Evolutionary conservation across 2,888 invertebrate genomes (phyloP).

Genomic region (Adineta ricciae): DNA sequence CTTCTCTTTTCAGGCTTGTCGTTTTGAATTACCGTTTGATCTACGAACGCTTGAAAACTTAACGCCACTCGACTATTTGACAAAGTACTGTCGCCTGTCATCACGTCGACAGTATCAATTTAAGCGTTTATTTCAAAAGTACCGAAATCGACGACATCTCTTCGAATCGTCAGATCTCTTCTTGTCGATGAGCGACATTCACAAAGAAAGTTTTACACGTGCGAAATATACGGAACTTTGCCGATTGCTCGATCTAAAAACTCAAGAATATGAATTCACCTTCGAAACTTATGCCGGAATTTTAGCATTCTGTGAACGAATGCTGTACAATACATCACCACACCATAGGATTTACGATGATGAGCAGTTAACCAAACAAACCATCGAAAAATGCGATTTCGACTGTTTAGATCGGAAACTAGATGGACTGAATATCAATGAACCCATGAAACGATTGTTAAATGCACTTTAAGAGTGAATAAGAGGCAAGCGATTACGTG

Average conservation of each 20-base stretch:
- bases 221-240: not conserved
- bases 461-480: not conserved
- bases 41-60: not conserved
- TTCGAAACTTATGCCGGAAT: not conserved
- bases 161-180: not conserved
- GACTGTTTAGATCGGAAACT: not conserved
- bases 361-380: not conserved
- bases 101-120: not conserved
- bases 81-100: not conserved
- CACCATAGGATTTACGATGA: not conserved
- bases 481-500: no score
- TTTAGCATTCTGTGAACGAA: not conserved
- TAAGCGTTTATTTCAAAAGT: not conserved
- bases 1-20: not conserved
- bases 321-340: not conserved
- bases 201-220: not conserved
- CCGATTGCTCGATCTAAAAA: not conserved
- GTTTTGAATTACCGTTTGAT: slow-evolving; percentile 1
- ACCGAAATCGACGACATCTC: not conserved
- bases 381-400: not conserved
- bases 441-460: not conserved
- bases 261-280: not conserved
- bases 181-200: not conserved
- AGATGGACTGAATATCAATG: not conserved
- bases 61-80: not conserved